These are phyloP conservation scores for Cladorhizidae sp. DNA, from an alignment of 37 sponge, comb jelly and placozoan species.

Conservation along the genomic window DNA sequence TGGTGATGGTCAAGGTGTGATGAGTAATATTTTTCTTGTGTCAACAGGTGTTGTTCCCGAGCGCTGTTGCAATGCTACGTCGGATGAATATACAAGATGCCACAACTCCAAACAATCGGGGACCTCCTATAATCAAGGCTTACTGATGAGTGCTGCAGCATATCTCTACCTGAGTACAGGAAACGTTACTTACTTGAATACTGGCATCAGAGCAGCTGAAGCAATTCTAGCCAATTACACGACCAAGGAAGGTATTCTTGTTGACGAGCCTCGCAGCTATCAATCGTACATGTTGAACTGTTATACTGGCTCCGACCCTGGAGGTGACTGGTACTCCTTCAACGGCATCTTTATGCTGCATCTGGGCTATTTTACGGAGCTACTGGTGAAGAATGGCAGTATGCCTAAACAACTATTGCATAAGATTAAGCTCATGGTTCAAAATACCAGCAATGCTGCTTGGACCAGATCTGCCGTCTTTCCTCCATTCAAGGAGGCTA, in stretches of 20 bases:
- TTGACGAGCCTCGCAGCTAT: conserved; percentile 44
- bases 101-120: conserved; percentile 40
- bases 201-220: conserved; percentile 43
- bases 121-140: conserved; percentile 60
- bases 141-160: conserved; percentile 54
- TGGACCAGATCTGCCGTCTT: conserved; percentile 46
- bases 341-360: conserved; percentile 61
- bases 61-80: conserved; percentile 38
- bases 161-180: conserved; percentile 48
- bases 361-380: conserved; percentile 44
- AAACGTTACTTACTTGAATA: conserved; percentile 27
- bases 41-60: conserved; percentile 55
- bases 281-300: conserved; percentile 10
- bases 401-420: conserved; percentile 2
- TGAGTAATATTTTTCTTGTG: conserved; percentile 37
- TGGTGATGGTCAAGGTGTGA: conserved; percentile 43
- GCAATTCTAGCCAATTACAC: conserved; percentile 55
- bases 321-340: conserved; percentile 64
- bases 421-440: conserved; percentile 12
- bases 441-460: conserved; percentile 39
- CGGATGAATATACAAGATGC: conserved; percentile 24
- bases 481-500: conserved; percentile 43
- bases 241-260: conserved; percentile 31
- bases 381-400: conserved; percentile 22
- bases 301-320: conserved; percentile 30